Conservation (phyloP, 1,140 invertebrate species). For the Popillia japonica region DNA sequence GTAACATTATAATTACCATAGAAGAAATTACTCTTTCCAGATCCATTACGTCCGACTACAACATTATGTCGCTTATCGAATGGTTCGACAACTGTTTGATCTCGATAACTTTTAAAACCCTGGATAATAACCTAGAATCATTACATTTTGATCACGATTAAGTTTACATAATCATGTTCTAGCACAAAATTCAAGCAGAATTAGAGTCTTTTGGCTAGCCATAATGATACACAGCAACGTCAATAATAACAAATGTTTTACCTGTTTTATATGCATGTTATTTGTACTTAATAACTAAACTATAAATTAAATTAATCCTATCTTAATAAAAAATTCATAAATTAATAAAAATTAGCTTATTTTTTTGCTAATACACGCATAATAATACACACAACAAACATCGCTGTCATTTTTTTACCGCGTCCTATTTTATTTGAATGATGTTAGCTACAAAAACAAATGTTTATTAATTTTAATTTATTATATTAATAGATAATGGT, state of each 20-base stretch:
- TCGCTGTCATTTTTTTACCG: not conserved
- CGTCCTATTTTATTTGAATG: not conserved
- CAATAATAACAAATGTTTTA: conserved; percentile 36
- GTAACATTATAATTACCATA: conserved; percentile 71
- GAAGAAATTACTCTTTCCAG: conserved; percentile 99
- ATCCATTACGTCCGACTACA: conserved; percentile 90
- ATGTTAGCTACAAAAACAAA: not conserved
- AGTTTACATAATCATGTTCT: not conserved
- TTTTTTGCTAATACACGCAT: not conserved
- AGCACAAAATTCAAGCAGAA: not conserved
- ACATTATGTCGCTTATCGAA: conserved; percentile 99
- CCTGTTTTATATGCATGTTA: conserved; percentile 52
- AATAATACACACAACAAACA: not conserved
- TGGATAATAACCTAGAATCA: conserved; percentile 84
- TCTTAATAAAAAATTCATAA: not conserved
- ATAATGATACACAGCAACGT: not conserved
- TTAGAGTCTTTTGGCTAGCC: conserved; percentile 27
- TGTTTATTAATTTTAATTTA: not conserved
- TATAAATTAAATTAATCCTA: not conserved
- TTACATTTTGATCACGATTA: not conserved
- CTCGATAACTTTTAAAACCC: conserved; percentile 98
- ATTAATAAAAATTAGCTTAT: not conserved
- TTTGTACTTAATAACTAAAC: not conserved
- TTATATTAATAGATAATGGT: not conserved
- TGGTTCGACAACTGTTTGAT: conserved; percentile 97